A percentile compares a stretch with the other conserved stretches of the same genome.
phyloP scores from a whole-genome alignment of 2,113 vertebrate species.

The Myiozetetes cayanensis region DNA sequence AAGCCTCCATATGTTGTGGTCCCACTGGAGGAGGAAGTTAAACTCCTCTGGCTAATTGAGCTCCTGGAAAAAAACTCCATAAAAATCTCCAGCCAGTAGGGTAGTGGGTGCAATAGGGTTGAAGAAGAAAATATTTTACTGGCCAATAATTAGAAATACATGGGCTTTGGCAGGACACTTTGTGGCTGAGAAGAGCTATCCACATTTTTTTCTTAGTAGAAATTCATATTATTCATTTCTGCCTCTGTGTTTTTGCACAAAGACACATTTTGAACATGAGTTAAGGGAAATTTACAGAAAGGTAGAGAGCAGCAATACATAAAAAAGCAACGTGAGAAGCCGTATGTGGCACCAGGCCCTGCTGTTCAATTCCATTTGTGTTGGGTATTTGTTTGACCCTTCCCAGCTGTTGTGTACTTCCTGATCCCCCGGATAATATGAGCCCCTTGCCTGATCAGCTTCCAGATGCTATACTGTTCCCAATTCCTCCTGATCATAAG shows the following conservation, averaged over 20 bases:
- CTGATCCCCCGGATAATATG: conserved; percentile 39
- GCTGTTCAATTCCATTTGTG: conserved; percentile 56
- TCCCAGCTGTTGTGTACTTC: conserved; percentile 61
- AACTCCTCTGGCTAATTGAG: neutral
- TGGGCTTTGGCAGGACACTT: neutral
- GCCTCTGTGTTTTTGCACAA: neutral
- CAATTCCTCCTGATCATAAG: conserved; percentile 45
- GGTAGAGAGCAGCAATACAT: neutral
- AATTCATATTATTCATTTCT: neutral
- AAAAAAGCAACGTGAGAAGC: conserved; percentile 25
- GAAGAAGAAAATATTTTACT: neutral
- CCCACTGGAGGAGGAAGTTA: neutral
- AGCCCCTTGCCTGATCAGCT: conserved; percentile 64
- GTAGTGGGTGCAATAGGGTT: neutral
- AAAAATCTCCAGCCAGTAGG: neutral
- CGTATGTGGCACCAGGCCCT: neutral
- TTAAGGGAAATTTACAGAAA: neutral
- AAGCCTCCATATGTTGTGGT: neutral
- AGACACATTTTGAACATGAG: neutral
- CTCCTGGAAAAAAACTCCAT: neutral
- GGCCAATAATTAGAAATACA: neutral
- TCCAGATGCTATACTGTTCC: conserved; percentile 55
- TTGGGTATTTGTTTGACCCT: conserved; percentile 64
- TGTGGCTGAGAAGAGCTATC: neutral
- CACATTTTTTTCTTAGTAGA: neutral